Percentiles rank a stretch among this genome's conserved stretches.
Evolutionary conservation across 2,113 vertebrate species (phyloP).

Genomic region (Pangasianodon hypophthalmus): DNA sequence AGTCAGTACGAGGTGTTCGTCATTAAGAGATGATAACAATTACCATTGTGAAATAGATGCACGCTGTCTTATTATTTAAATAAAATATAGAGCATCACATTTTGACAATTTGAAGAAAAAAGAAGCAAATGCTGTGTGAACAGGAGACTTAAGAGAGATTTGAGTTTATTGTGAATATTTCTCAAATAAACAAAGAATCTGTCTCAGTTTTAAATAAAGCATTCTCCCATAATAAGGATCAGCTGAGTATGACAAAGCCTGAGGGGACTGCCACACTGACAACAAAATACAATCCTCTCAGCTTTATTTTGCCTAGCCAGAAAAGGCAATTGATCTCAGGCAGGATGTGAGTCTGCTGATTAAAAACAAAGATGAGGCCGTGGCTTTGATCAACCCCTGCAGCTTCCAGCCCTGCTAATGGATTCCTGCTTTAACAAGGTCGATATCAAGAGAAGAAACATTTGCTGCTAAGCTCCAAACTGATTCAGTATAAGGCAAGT

Average conservation of each 20-base stretch:
- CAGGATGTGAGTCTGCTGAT: slow-evolving; percentile 48
- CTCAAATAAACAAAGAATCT: background rate
- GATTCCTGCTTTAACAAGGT: slow-evolving; percentile 54
- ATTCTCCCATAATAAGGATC: background rate
- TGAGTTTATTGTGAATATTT: background rate
- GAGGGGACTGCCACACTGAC: background rate
- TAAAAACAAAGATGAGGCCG: slow-evolving; percentile 59
- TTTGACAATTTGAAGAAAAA: background rate
- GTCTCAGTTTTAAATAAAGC: slow-evolving; percentile 2
- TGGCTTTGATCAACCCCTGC: slow-evolving; percentile 49
- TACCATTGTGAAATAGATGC: background rate
- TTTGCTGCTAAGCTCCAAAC: slow-evolving; percentile 24
- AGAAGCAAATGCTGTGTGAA: background rate
- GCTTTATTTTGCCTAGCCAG: slow-evolving; percentile 30
- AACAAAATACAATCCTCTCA: slow-evolving; percentile 1
- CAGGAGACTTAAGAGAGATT: background rate
- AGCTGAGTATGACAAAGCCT: background rate
- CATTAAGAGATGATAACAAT: background rate
- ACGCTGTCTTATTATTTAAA: background rate
- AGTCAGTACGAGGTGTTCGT: background rate
- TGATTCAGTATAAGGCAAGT: background rate
- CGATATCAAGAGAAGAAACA: slow-evolving; percentile 35
- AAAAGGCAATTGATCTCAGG: slow-evolving; percentile 56
- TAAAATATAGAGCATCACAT: background rate
- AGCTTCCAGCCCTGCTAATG: slow-evolving; percentile 49